Evolutionary conservation across 2,888 invertebrate species (phyloP).

Genomic region (Lithophane semibrunnea): DNA sequence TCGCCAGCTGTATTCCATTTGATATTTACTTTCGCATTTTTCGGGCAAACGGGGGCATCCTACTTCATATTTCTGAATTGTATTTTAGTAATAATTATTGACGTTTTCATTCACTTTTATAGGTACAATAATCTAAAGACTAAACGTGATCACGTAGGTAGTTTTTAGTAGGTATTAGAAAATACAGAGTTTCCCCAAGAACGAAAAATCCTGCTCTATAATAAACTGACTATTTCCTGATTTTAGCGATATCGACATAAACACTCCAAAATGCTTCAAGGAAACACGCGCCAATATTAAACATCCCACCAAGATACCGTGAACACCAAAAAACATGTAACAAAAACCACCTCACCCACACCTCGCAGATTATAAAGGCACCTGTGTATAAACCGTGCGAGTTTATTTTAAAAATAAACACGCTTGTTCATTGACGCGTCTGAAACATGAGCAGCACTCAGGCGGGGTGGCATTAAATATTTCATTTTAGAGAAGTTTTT

Average conservation of each 20-base stretch:
- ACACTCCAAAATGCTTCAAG: neutral
- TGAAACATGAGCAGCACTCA: constrained; percentile 78
- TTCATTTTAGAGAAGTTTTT: constrained; percentile 90
- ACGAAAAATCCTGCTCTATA: neutral
- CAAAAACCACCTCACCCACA: constrained; percentile 51
- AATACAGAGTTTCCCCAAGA: neutral
- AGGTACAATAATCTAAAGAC: neutral
- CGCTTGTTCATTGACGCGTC: constrained; percentile 77
- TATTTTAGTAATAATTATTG: neutral
- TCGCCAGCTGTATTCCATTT: constrained; percentile 9
- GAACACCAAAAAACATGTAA: constrained; percentile 43
- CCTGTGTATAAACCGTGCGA: constrained; percentile 63
- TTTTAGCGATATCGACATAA: neutral
- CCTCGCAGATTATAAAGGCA: constrained; percentile 58
- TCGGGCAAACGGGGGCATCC: neutral
- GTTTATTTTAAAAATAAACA: constrained; percentile 81
- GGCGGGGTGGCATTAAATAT: constrained; percentile 87
- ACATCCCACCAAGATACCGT: constrained; percentile 17
- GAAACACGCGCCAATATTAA: neutral
- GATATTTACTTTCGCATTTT: constrained; percentile 1
- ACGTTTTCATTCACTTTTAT: neutral
- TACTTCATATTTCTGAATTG: neutral
- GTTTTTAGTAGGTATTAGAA: neutral
- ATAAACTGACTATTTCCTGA: neutral
- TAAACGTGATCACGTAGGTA: neutral